Percentiles rank a stretch among this genome's conserved stretches.
Evolutionary conservation across 2,797 vertebrate species (phyloP).

Genomic region (Periparus ater): DNA sequence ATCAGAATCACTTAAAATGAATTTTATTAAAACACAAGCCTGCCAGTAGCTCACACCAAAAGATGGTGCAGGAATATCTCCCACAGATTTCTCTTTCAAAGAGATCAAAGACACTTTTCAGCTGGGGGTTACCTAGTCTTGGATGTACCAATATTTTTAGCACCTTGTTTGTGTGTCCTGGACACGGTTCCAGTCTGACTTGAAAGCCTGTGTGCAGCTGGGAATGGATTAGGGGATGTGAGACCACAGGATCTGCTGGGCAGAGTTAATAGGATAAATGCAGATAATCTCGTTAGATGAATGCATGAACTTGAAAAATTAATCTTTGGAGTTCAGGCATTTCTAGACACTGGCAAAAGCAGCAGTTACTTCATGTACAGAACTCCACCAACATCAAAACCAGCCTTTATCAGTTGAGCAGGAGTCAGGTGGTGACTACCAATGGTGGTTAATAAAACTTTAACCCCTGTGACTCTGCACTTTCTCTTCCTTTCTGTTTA

Average conservation of each 20-base stretch:
- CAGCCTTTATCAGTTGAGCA: neutral
- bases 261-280: neutral
- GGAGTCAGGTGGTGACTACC: neutral
- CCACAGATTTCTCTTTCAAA: neutral
- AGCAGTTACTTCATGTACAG: neutral
- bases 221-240: neutral
- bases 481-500: neutral
- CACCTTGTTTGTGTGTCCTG: neutral
- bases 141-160: neutral
- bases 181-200: neutral
- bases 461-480: neutral
- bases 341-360: neutral
- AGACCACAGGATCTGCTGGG: neutral
- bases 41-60: neutral
- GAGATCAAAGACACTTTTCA: neutral
- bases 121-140: neutral
- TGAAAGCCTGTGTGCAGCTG: neutral
- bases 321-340: neutral
- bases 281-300: neutral
- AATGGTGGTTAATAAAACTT: neutral
- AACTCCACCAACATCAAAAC: neutral
- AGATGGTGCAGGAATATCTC: neutral
- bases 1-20: neutral
- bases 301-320: neutral
- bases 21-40: neutral